Evolutionary conservation across 2,797 vertebrate genomes (phyloP).

Genomic region (Alosa sapidissima): DNA sequence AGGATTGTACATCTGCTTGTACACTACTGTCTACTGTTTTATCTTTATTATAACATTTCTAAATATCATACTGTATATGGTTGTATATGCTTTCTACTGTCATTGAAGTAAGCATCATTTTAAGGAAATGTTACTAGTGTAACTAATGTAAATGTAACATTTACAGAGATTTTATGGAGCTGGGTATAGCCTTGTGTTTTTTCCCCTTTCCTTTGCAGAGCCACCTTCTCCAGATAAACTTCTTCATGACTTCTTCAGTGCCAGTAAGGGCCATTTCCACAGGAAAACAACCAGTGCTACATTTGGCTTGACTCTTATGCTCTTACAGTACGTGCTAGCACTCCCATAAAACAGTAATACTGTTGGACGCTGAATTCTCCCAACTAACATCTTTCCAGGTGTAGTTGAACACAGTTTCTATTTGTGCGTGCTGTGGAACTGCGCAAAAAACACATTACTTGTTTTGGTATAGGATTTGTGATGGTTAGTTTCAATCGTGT

Average conservation of each 20-base stretch:
- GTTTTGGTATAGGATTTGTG: conserved; percentile 4
- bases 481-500: not conserved
- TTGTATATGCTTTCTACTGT: too few species aligned
- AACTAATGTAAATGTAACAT: too few species aligned
- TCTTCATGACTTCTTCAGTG: not conserved
- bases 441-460: conserved; percentile 4
- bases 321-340: too few species aligned
- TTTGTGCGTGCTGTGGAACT: not conserved
- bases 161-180: too few species aligned
- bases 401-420: conserved; percentile 2
- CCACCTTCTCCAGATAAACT: not conserved
- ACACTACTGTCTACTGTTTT: too few species aligned
- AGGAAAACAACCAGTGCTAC: not conserved
- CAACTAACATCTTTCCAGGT: not conserved
- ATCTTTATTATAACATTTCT: too few species aligned
- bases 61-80: too few species aligned
- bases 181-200: too few species aligned
- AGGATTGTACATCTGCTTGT: too few species aligned
- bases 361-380: not conserved
- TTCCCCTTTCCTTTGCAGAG: not conserved
- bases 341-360: not conserved
- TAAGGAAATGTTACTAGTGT: too few species aligned
- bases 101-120: too few species aligned
- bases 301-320: not conserved
- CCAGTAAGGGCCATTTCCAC: not conserved